These are phyloP conservation scores for Pristis pectinata DNA, from an alignment of 2,797 vertebrate species.

Conservation along the genomic window DNA sequence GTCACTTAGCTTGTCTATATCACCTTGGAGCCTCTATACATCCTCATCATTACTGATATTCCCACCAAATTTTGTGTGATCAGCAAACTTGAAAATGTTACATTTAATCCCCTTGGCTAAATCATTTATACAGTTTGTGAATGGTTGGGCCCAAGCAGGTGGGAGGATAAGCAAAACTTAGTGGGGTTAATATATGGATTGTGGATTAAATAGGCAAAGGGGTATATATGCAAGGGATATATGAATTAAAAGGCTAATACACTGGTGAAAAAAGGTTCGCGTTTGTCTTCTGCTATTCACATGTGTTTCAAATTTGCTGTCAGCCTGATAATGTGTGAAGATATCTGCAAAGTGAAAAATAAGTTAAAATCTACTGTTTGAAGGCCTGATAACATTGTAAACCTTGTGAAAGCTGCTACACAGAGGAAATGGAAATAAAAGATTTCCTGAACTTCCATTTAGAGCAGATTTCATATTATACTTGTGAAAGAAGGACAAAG, in stretches of 20 bases:
- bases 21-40: neutral
- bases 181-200: too few relatives aligned
- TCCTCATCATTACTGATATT: too few relatives aligned
- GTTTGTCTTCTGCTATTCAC: neutral
- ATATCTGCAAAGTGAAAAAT: neutral
- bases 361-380: neutral
- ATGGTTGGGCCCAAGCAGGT: too few relatives aligned
- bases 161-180: too few relatives aligned
- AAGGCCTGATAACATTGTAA: neutral
- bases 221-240: neutral
- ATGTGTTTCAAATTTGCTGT: neutral
- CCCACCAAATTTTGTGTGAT: too few relatives aligned
- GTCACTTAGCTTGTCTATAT: neutral
- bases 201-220: neutral
- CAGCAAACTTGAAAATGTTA: too few relatives aligned
- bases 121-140: too few relatives aligned
- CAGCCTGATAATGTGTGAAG: neutral
- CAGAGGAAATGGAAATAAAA: neutral
- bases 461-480: neutral
- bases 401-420: neutral
- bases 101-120: too few relatives aligned
- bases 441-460: neutral
- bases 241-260: neutral
- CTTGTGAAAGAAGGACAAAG: neutral
- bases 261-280: neutral